A percentile compares a stretch with the other conserved stretches of the same genome.
These are phyloP conservation scores for Leptodactylus fallax DNA, from an alignment of 2,797 vertebrate species.

Conservation along the genomic window DNA sequence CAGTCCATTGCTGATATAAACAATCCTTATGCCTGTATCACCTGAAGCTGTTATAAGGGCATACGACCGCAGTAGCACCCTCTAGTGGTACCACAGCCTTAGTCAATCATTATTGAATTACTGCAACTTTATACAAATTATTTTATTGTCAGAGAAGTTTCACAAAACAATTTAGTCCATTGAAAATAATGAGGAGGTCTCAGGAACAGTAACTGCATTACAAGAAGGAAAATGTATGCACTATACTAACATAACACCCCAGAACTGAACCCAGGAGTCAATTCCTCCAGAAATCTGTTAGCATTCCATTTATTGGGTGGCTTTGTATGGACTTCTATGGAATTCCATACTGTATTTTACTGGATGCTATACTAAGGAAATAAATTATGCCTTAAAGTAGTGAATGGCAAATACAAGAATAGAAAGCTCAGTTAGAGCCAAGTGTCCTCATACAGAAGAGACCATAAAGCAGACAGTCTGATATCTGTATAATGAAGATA, in stretches of 20 bases:
- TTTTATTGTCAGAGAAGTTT: background rate
- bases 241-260: too few relatives aligned
- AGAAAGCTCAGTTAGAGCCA: too few relatives aligned
- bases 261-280: background rate
- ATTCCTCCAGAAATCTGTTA: background rate
- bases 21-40: slow-evolving; percentile 23
- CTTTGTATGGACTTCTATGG: background rate
- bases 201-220: too few relatives aligned
- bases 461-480: too few relatives aligned
- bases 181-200: background rate
- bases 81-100: slow-evolving; percentile 16
- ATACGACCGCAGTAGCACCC: slow-evolving; percentile 27
- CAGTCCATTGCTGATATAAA: background rate
- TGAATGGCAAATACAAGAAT: too few relatives aligned
- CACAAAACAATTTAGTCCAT: background rate
- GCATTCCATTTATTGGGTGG: background rate
- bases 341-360: too few relatives aligned
- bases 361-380: too few relatives aligned
- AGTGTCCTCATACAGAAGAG: too few relatives aligned
- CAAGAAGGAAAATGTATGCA: background rate
- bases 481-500: too few relatives aligned
- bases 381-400: too few relatives aligned
- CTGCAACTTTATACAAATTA: background rate
- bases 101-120: background rate
- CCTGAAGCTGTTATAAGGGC: slow-evolving; percentile 33